Conservation (phyloP, 2,113 vertebrate species). For the Menura novaehollandiae region DNA sequence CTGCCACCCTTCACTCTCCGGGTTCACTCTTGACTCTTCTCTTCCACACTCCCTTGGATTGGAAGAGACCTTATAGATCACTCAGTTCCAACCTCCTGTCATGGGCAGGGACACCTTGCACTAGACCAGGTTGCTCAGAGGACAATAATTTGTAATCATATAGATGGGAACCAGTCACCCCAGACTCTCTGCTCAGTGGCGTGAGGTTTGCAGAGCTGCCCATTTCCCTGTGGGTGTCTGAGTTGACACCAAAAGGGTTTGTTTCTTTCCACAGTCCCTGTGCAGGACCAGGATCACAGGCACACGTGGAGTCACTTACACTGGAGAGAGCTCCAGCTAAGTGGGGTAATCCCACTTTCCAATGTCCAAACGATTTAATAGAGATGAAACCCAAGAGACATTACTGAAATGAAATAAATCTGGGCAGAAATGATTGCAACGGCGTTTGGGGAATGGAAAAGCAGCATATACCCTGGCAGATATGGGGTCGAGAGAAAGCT, state of each 20-base stretch:
- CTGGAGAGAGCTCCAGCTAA: neutral
- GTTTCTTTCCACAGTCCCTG: neutral
- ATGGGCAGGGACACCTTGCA: neutral
- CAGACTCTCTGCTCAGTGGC: neutral
- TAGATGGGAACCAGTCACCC: neutral
- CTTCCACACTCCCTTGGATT: neutral
- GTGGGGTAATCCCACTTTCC: neutral
- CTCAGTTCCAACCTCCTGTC: neutral
- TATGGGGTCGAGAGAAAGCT: neutral
- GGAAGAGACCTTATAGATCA: neutral
- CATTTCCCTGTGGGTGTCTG: neutral
- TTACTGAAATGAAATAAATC: conserved; percentile 19
- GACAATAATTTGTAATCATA: accelerated
- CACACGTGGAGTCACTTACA: neutral
- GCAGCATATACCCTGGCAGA: neutral
- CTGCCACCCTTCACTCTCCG: neutral
- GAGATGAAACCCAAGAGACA: conserved; percentile 2
- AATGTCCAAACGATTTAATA: neutral
- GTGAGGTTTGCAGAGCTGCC: neutral
- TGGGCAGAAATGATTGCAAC: conserved; percentile 23
- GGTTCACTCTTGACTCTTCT: neutral
- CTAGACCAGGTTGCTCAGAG: neutral
- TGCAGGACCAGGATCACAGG: neutral
- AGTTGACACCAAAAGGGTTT: neutral
- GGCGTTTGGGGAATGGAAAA: neutral